These are phyloP conservation scores for Globodera rostochiensis DNA, from an alignment of 1,140 invertebrate genomes.

Conservation along the genomic window DNA sequence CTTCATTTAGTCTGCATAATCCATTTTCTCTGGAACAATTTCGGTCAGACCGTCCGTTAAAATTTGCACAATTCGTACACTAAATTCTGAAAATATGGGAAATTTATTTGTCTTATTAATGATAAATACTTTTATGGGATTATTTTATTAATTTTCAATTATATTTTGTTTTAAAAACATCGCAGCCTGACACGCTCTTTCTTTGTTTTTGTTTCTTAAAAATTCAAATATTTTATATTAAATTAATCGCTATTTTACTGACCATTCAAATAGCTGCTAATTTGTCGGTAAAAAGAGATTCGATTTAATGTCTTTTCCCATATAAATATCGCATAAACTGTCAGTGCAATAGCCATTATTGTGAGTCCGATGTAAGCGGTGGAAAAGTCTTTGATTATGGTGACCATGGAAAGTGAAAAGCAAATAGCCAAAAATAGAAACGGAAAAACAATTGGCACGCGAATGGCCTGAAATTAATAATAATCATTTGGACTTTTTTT, in stretches of 20 bases:
- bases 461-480: constrained; percentile 26
- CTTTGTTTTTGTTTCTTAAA: no score
- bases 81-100: neutral
- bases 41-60: neutral
- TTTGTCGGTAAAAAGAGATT: neutral
- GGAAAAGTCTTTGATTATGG: constrained; percentile 37
- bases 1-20: neutral
- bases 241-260: neutral
- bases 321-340: constrained; percentile 31
- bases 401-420: constrained; percentile 26
- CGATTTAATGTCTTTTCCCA: constrained; percentile 26
- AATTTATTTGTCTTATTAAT: neutral
- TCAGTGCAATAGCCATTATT: constrained; percentile 13
- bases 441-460: constrained; percentile 43
- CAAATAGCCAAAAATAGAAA: constrained; percentile 48
- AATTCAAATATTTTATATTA: no score
- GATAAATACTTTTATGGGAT: neutral
- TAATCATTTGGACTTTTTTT: neutral
- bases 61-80: neutral
- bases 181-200: no score
- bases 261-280: neutral
- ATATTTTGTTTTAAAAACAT: neutral
- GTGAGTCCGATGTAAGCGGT: constrained; percentile 35
- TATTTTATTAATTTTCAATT: neutral
- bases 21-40: neutral